Base-by-base conservation (phyloP, 2,113 vertebrate genomes). In the Leptobrachium leishanense region DNA sequence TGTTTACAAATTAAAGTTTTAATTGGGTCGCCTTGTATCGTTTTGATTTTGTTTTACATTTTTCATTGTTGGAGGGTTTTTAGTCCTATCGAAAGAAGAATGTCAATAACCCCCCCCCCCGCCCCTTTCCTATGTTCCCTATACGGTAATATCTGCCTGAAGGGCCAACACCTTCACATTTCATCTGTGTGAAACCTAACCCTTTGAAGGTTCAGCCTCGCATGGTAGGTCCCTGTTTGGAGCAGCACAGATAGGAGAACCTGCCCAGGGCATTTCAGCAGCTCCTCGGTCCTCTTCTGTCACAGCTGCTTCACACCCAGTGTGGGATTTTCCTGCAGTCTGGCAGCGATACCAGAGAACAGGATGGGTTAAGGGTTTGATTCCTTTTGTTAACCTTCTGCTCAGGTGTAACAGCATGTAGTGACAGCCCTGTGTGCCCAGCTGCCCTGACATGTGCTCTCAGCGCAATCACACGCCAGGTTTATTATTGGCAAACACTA, bases 181-280 rank as follows among this genome's bases (percentile, higher is more conserved):
- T 50, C 44, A 57, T 42, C 39, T 39, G 31, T 72, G 53, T 79
- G 43, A 43, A 72, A 64, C 41, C 41, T 41, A n/a, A 54, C 3
- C 15, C 57, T 72, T 72, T 65, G 76, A 78, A 72, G 68, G 39
- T 20, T 46, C 53, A 44, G 2, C 11, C 46, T 73, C 62, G 31
- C 62, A 46, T 72, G 43, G 43, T 39, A 12, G 2, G 6, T 65
- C 66, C 39, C 63, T 46, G 20, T 31, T 53, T 54, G 43, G 62
- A 62, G 59, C 69, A 42, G 53, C 57, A 67, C 64, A 65, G 43
- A n/a, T 44, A 46, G 2, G 11, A 6, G 5, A 31, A 78, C 66
- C 70, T 73, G 70, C 59, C 62, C 64, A 72, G 53, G 59, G 46
- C 54, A 72, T 66, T 39, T 43, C 55, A 31, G 40, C 54, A 72